Evolutionary conservation across 2,797 vertebrate species (phyloP).

Genomic region (Scyliorhinus canicula): DNA sequence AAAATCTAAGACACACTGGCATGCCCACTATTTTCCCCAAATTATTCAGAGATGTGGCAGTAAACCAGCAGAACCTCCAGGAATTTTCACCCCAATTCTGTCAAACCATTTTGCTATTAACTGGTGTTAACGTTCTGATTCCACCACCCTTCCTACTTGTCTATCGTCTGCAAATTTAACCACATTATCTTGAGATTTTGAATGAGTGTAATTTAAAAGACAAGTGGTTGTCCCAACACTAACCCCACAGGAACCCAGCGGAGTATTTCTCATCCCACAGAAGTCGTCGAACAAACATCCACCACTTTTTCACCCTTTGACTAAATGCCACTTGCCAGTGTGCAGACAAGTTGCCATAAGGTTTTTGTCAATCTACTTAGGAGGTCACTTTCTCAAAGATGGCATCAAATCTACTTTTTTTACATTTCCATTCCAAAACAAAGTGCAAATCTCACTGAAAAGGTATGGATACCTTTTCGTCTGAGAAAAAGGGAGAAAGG

Average conservation of each 20-base stretch:
- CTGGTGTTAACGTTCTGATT: neutral
- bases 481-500: too few relatives aligned
- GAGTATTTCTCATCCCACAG: neutral
- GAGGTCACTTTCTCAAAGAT: neutral
- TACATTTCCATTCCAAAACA: neutral
- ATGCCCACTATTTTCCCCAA: neutral
- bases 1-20: neutral
- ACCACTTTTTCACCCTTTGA: neutral
- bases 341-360: neutral
- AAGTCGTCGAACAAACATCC: neutral
- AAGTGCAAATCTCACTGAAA: neutral
- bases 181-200: neutral
- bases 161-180: neutral
- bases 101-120: neutral
- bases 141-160: neutral
- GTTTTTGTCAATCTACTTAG: neutral
- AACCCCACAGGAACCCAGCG: neutral
- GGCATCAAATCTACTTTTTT: neutral
- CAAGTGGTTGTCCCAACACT: neutral
- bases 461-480: too few relatives aligned
- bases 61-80: neutral
- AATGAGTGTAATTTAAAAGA: neutral
- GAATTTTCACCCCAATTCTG: neutral
- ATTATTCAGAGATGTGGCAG: neutral
- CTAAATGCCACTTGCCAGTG: neutral